Percentiles rank a stretch among this genome's conserved stretches.
Conservation (phyloP, 1,140 invertebrate genomes). For the Orussus abietinus region DNA sequence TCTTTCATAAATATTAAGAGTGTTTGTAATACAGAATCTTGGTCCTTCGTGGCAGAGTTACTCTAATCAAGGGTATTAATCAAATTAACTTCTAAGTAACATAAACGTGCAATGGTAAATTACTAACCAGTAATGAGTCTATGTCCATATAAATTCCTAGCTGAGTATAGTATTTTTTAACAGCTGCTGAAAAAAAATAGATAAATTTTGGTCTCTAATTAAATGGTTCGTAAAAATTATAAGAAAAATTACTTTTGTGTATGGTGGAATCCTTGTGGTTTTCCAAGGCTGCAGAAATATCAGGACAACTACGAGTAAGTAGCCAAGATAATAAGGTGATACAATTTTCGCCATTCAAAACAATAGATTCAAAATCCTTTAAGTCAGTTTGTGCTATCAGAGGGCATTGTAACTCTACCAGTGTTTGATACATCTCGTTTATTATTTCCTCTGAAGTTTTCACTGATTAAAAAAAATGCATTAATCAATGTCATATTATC, state of each 20-base stretch:
- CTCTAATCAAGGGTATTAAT: constrained; percentile 18
- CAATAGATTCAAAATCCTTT: constrained; percentile 16
- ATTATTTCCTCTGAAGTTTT: constrained; percentile 15
- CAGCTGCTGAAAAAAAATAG: constrained; percentile 15
- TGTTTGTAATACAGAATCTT: constrained; percentile 16
- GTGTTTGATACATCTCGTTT: constrained; percentile 20
- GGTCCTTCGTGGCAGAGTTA: constrained; percentile 17
- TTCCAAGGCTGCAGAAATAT: constrained; percentile 2
- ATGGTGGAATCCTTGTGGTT: too few relatives aligned
- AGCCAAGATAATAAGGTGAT: constrained; percentile 23
- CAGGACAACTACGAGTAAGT: constrained; percentile 11
- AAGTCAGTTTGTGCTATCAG: constrained; percentile 19
- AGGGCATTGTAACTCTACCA: constrained; percentile 22
- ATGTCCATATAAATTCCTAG: constrained; percentile 21
- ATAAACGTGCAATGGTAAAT: constrained; percentile 1
- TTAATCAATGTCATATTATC: too few relatives aligned
- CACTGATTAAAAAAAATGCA: too few relatives aligned
- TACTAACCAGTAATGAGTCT: constrained; percentile 22
- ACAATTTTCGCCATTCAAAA: constrained; percentile 17
- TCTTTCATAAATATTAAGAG: constrained; percentile 18
- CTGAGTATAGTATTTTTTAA: constrained; percentile 20
- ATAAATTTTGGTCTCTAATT: not conserved
- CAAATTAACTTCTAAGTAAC: constrained; percentile 5
- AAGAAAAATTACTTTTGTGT: not conserved
- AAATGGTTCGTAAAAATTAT: not conserved